A percentile compares a stretch with the other conserved stretches of the same genome.
These are phyloP conservation scores for Arrhopalites spinosus DNA, from an alignment of 2,888 invertebrate species.

Conservation along the genomic window DNA sequence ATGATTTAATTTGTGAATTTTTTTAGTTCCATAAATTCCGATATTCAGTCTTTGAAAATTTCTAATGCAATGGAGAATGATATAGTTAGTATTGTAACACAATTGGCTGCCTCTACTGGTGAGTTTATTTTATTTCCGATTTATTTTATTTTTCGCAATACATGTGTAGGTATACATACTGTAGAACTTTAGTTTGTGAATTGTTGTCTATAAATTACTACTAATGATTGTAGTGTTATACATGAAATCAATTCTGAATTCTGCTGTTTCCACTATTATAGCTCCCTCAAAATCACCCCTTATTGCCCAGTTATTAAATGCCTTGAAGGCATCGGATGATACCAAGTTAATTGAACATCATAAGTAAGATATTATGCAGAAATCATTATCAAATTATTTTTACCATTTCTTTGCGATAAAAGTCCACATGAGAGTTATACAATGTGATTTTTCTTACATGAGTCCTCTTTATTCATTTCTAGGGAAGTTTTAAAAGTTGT, in stretches of 20 bases:
- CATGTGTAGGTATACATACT: no score
- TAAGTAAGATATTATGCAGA: no score
- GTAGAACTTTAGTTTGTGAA: no score
- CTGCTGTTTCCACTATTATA: no score
- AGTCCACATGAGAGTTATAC: no score
- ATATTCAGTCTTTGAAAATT: constrained; percentile 50
- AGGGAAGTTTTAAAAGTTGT: constrained; percentile 56
- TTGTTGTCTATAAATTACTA: no score
- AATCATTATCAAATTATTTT: background rate
- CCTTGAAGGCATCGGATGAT: constrained; percentile 52
- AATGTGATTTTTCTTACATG: background rate
- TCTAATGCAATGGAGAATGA: constrained; percentile 40
- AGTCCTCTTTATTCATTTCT: constrained; percentile 3
- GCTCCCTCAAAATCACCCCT: constrained; percentile 44
- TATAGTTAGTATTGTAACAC: constrained; percentile 47
- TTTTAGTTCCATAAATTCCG: constrained; percentile 53
- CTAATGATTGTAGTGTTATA: no score
- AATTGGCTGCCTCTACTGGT: constrained; percentile 47
- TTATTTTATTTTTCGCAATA: no score
- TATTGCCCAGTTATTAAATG: constrained; percentile 43
- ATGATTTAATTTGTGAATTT: no score
- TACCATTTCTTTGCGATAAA: no score
- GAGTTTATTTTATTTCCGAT: no score
- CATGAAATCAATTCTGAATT: no score
- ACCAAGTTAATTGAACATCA: constrained; percentile 53